Evolutionary conservation across 2,113 vertebrate species (phyloP), one percentile per base, ranked within the genome.

Genomic region (Daboia siamensis): DNA sequence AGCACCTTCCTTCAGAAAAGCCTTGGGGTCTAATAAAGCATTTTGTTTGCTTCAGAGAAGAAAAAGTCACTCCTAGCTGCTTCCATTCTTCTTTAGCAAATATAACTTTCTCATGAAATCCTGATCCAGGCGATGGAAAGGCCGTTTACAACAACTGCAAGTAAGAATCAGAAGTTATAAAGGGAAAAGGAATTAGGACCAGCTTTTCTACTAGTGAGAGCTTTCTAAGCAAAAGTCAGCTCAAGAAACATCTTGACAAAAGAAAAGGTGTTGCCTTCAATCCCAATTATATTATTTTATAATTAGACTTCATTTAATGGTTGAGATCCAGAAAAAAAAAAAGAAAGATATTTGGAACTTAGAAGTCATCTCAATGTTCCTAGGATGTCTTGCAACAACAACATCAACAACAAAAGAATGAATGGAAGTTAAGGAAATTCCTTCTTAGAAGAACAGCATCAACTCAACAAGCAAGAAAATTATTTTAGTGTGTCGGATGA

Each of bases 401-500:
- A 8, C 57, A 26, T 2, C 57, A 4, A 54, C 51, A 12, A 59
- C 91, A 92, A 90, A 12, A 89, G 5, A 48, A 91, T 0, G 0
- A 7, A 9, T 88, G 64, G 3, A 56, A 64, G 11, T 23, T 10
- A 15, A 86, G 12, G 23, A 80, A 90, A 12, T 39, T 54, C 1
- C 11, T n/a, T 44, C 44, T 80, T 57, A 80, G 26, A n/a, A 56
- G n/a, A 88, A 88, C 44, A 20, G 57, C 93, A 46, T 64, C 20
- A 15, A 3, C 4, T 20, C 29, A 87, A 80, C 7, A 51, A 90
- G 13, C 51, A 52, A 4, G 1, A 2, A 3, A 3, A 29, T 0
- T 0, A 6, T 57, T 55, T n/a, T 33, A 54, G 0, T 64, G 91
- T 48, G 8, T 1, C 0, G 0, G 52, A 29, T 57, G 74, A 55